phyloP scores from a whole-genome alignment of 2,888 invertebrate genomes.

The Strigamia transsilvanica region DNA sequence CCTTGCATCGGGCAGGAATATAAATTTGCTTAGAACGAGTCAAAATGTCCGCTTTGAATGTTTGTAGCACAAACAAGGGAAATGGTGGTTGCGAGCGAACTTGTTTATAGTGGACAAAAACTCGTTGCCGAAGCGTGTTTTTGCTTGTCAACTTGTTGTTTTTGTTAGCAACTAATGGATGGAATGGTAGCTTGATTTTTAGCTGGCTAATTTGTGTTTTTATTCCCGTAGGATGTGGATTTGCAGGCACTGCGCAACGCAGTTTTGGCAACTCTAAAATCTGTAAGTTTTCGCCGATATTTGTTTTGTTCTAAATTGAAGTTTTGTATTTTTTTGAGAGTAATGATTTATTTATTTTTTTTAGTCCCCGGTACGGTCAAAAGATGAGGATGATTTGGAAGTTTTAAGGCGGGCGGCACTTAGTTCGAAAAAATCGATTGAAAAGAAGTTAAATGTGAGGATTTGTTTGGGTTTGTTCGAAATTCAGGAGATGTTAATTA shows the following conservation, averaged over 20 bases:
- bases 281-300: conserved; percentile 43
- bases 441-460: background rate
- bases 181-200: too few species aligned
- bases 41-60: too few species aligned
- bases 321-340: background rate
- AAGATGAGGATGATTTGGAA: conserved; percentile 53
- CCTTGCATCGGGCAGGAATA: too few species aligned
- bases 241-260: conserved; percentile 53
- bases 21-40: too few species aligned
- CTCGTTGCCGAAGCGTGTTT: too few species aligned
- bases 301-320: background rate
- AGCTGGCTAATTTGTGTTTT: background rate
- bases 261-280: conserved; percentile 54
- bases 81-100: too few species aligned
- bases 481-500: conserved; percentile 2
- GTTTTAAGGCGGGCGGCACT: conserved; percentile 53
- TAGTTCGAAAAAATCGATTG: conserved; percentile 32
- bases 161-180: too few species aligned
- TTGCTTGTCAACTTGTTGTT: too few species aligned
- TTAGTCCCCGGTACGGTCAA: background rate
- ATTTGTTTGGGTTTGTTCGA: background rate
- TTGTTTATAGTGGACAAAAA: too few species aligned
- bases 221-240: conserved; percentile 52
- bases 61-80: too few species aligned
- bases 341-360: background rate